phyloP scores from a whole-genome alignment of 2,888 invertebrate genomes.

The Leptarthrus brevirostris region DNA sequence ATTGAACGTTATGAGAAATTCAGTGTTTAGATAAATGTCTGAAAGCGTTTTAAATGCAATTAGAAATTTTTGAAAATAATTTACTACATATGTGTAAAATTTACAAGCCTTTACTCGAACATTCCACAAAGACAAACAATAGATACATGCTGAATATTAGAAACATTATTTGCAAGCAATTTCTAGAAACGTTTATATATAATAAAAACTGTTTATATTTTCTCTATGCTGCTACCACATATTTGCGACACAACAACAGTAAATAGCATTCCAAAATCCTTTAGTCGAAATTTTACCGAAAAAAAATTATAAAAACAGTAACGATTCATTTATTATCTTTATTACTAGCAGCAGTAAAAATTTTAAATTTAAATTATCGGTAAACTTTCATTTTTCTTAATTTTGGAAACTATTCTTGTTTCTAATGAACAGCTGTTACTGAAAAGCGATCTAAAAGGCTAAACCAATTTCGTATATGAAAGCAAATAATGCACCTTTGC shows the following conservation, averaged over 20 bases:
- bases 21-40: too few relatives aligned
- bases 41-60: too few relatives aligned
- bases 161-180: background rate
- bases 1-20: too few relatives aligned
- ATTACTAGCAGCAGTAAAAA: too few relatives aligned
- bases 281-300: background rate
- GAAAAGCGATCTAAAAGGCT: conserved; percentile 25
- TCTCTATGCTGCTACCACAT: background rate
- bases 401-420: background rate
- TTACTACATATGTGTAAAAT: too few relatives aligned
- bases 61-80: too few relatives aligned
- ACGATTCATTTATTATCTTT: too few relatives aligned
- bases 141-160: background rate
- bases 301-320: too few relatives aligned
- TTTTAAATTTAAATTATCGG: background rate
- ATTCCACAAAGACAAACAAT: background rate
- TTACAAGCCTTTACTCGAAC: background rate
- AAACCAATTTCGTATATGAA: conserved; percentile 50
- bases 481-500: conserved; percentile 77
- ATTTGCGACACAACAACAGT: background rate
- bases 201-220: background rate
- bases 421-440: background rate
- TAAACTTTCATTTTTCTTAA: background rate
- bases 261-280: background rate
- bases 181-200: background rate